Evolutionary conservation across 2,888 invertebrate genomes (phyloP).

Genomic region (Leptura quadrifasciata): DNA sequence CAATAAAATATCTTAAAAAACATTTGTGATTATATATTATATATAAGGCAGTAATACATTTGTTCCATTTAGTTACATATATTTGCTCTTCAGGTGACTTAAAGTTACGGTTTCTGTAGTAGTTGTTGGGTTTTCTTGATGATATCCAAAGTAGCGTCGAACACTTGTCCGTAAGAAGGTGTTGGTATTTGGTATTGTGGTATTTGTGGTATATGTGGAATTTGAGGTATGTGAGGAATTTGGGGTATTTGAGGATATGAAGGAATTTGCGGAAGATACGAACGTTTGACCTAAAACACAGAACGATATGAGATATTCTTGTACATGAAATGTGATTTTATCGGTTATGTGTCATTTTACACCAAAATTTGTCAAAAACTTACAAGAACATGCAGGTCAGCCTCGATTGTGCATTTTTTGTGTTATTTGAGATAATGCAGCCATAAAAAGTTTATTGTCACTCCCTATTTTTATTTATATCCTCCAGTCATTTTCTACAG

Average conservation of each 20-base stretch:
- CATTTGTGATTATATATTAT: no score
- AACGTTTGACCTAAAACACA: conserved; percentile 22
- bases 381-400: background rate
- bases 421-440: no score
- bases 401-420: background rate
- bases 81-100: background rate
- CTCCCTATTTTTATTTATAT: no score
- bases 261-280: conserved; percentile 20
- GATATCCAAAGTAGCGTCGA: conserved; percentile 43
- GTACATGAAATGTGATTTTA: background rate
- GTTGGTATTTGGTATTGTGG: conserved; percentile 25
- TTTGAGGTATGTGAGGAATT: conserved; percentile 32
- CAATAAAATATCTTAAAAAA: no score
- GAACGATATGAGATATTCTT: background rate
- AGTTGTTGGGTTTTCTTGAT: conserved; percentile 52
- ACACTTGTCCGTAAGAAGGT: conserved; percentile 32
- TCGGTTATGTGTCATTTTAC: background rate
- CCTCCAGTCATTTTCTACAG: no score
- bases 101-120: conserved; percentile 34
- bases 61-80: no score
- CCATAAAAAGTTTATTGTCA: no score
- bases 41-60: no score
- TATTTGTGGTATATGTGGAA: background rate
- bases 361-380: background rate
- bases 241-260: conserved; percentile 32